Evolutionary conservation across 2,113 vertebrate species (phyloP), one percentile per base, ranked within the genome.

Genomic region (Phaetusa simplex): DNA sequence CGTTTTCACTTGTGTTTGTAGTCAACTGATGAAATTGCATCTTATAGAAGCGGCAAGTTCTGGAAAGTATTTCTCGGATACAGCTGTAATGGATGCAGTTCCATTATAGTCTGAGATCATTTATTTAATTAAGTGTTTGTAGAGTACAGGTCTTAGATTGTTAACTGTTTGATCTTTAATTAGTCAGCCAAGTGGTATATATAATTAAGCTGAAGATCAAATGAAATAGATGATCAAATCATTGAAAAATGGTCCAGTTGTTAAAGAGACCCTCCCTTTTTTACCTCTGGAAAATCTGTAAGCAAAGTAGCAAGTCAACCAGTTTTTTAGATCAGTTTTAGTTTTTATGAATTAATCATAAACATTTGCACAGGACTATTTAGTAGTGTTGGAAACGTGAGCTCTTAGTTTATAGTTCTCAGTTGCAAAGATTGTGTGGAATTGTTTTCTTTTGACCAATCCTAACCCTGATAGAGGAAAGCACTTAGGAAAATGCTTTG

Each of bases 121-220:
- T 87, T 80, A 78, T 94, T 93, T 96, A 93, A 90, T 94, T 90
- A 86, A 59, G 42, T 86, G 84, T 85, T 95, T 89, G 82, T 77
- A 77, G 66, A 89, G 38, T 70, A 62, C 45, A 73, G 45, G 49
- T 85, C 58, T 85, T 85, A 87, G 81, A 82, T 94, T 95, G 71
- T 66, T 95, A 95, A 90, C 86, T 90, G 58, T 82, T 93, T 91
- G 89, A 93, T 97, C 91, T 91, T 96, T 85, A 85, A 82, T 95
- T 97, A 91, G 78, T 91, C 74, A 94, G 86, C 62, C 74, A 91
- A 95, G 62, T 70, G 11, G 29, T 80, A 86, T 73, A 87, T 87
- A 58, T 93, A 95, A 91, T 87, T 94, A 94, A 70, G 50, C 23
- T 77, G 73, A 79, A 87, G 58, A 79, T 89, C 62, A 95, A 93